Evolutionary conservation across 2,888 invertebrate species (phyloP).

Genomic region (Caradrina kadenii): DNA sequence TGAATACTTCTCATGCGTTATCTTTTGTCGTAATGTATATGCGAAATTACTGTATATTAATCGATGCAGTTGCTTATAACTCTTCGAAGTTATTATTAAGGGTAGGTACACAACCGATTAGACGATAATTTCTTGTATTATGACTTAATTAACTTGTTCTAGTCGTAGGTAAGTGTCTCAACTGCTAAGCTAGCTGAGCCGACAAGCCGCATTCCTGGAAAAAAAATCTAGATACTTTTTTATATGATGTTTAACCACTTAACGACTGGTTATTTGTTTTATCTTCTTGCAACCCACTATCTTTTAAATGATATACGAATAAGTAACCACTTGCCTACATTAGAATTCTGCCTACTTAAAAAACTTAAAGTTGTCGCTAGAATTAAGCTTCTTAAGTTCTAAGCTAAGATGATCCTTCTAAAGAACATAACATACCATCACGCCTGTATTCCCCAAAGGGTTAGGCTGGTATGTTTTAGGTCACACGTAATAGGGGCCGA

Average conservation of each 20-base stretch:
- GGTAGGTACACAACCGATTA: conserved; percentile 14
- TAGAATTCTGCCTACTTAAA: too few species aligned
- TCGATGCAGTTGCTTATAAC: not conserved
- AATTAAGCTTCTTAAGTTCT: too few species aligned
- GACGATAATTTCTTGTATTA: conserved; percentile 34
- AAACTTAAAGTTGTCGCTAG: too few species aligned
- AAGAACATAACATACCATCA: too few species aligned
- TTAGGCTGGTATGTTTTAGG: too few species aligned
- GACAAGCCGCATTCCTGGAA: not conserved
- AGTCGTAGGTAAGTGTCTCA: not conserved
- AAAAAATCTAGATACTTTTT: not conserved
- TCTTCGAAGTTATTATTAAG: conserved; percentile 3
- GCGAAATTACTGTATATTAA: not conserved
- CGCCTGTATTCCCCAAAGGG: too few species aligned
- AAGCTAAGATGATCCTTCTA: too few species aligned
- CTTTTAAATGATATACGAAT: not conserved
- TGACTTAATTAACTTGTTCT: conserved; percentile 32
- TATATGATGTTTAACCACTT: not conserved
- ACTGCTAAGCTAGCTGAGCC: not conserved
- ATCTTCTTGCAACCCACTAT: not conserved
- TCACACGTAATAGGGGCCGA: too few species aligned
- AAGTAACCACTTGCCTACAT: not conserved
- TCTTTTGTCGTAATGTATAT: not conserved
- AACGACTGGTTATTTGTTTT: not conserved
- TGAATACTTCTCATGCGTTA: not conserved